These are phyloP conservation scores for Lagocephalus sceleratus DNA, from an alignment of 2,797 vertebrate genomes.

Conservation along the genomic window DNA sequence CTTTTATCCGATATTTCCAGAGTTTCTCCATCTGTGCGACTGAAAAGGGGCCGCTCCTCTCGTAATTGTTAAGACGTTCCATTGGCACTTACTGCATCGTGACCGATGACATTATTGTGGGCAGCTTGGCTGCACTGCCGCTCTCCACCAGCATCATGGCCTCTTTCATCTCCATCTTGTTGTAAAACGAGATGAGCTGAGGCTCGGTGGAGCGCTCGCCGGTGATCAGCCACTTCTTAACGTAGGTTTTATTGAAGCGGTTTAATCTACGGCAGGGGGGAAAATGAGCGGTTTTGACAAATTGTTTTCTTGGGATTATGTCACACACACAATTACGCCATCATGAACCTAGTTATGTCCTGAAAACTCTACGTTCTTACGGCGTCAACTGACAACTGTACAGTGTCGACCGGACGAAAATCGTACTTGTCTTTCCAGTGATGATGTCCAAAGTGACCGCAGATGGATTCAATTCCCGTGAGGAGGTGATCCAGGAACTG, in stretches of 20 bases:
- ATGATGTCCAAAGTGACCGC: conserved; percentile 92
- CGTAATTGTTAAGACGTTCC: fast-evolving
- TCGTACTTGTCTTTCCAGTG: conserved; percentile 97
- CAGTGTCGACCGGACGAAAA: conserved; percentile 5
- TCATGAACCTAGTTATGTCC: neutral
- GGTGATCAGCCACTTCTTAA: conserved; percentile 90
- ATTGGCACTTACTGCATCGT: conserved; percentile 71
- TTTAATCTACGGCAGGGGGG: conserved; percentile 76
- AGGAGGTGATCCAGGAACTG: conserved; percentile 94
- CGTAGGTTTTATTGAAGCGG: conserved; percentile 91
- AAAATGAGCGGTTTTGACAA: neutral
- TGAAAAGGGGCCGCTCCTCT: neutral
- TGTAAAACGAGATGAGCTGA: conserved; percentile 94
- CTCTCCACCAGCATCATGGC: conserved; percentile 91
- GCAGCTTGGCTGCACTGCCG: conserved; percentile 83
- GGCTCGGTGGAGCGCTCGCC: conserved; percentile 90
- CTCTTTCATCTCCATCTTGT: conserved; percentile 96
- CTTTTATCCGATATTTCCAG: neutral
- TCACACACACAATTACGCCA: neutral
- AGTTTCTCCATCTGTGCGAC: too few relatives aligned
- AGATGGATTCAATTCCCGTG: conserved; percentile 91
- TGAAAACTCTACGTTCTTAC: neutral
- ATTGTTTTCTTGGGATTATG: neutral
- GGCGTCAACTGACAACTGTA: too few relatives aligned
- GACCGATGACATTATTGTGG: conserved; percentile 67